phyloP scores from a whole-genome alignment of 2,797 vertebrate species.

The Pseudopleuronectes americanus region DNA sequence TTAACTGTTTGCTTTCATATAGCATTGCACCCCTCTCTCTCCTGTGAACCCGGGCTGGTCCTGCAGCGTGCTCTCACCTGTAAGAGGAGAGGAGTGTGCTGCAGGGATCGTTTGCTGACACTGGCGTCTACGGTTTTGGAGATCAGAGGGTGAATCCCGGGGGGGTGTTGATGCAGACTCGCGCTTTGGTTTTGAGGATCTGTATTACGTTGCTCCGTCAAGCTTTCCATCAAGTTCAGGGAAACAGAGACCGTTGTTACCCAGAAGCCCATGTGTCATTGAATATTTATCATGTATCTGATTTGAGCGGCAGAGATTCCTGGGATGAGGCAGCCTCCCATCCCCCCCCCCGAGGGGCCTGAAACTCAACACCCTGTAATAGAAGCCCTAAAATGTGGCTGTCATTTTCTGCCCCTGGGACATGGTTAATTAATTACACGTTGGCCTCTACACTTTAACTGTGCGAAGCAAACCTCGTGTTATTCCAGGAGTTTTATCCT shows the following conservation, averaged over 20 bases:
- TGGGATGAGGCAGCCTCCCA: constrained; percentile 66
- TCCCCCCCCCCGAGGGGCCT: constrained; percentile 63
- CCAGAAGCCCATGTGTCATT: constrained; percentile 83
- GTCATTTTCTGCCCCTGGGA: constrained; percentile 81
- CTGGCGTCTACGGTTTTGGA: constrained; percentile 76
- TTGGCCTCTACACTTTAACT: constrained; percentile 63
- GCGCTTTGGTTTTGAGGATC: constrained; percentile 71
- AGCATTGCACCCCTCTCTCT: background rate
- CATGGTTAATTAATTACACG: constrained; percentile 86
- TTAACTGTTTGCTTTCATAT: constrained; percentile 21
- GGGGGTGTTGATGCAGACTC: constrained; percentile 77
- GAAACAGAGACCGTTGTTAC: constrained; percentile 79
- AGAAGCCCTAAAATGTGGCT: constrained; percentile 82
- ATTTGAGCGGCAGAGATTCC: constrained; percentile 82
- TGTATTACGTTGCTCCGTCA: constrained; percentile 77
- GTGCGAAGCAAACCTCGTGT: constrained; percentile 57
- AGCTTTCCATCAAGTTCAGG: constrained; percentile 76
- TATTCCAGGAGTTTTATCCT: constrained; percentile 54
- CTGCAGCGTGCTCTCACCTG: constrained; percentile 66
- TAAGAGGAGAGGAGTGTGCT: constrained; percentile 68
- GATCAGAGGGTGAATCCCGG: constrained; percentile 80
- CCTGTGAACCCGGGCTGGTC: constrained; percentile 41
- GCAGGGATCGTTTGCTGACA: constrained; percentile 75
- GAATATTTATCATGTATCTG: constrained; percentile 86
- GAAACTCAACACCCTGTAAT: constrained; percentile 84